Conservation (phyloP, 1,140 invertebrate genomes). For the Andrena cerasifolii region DNA sequence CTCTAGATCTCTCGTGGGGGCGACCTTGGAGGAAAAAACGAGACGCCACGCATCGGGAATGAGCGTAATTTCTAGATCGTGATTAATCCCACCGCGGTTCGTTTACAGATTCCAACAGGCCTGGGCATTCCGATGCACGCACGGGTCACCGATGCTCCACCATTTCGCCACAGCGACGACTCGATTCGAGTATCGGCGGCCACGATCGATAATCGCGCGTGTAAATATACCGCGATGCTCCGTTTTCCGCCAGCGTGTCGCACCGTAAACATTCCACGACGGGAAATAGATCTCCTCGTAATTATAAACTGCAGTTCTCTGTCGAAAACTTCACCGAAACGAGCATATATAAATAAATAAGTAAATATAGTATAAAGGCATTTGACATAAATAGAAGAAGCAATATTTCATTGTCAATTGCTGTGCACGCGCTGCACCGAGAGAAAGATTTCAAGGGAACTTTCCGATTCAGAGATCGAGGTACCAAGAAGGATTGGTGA, state of each 20-base stretch:
- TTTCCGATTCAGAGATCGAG: too few relatives aligned
- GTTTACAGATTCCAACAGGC: not conserved
- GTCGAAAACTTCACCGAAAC: too few relatives aligned
- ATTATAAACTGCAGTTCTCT: not conserved
- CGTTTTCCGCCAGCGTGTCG: not conserved
- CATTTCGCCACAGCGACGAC: not conserved
- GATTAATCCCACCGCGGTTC: not conserved
- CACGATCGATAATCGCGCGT: slow-evolving; percentile 12
- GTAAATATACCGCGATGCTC: not conserved
- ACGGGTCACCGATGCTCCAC: not conserved
- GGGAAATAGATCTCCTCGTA: not conserved
- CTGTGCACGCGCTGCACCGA: too few relatives aligned
- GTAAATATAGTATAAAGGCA: too few relatives aligned
- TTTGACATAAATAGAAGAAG: too few relatives aligned
- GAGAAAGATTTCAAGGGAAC: too few relatives aligned
- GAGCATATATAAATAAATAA: too few relatives aligned
- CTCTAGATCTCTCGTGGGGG: slow-evolving; percentile 22
- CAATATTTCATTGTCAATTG: too few relatives aligned
- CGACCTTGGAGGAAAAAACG: slow-evolving; percentile 32
- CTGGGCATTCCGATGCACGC: not conserved
- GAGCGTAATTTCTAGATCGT: not conserved
- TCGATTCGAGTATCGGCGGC: not conserved
- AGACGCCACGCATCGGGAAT: not conserved
- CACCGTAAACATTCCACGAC: not conserved
- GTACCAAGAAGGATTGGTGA: too few relatives aligned